Evolutionary conservation across 2,888 invertebrate species (phyloP), one percentile per base, ranked within the genome.

Genomic region (Helleia helle): DNA sequence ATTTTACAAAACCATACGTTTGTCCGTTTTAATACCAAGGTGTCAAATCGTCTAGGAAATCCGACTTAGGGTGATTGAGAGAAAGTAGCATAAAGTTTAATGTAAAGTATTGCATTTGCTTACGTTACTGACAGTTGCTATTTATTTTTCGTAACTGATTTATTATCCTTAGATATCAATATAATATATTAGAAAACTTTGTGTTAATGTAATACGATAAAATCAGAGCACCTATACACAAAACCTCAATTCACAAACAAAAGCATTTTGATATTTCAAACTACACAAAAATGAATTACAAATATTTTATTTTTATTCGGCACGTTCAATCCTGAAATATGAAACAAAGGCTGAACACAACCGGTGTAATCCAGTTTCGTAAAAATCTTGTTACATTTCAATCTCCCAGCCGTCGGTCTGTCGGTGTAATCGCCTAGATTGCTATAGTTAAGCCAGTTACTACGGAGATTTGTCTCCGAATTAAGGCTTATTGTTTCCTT

Each of bases 401-500:
- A 49, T 52, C 48, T 49, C 50, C 44, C 41, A 28, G 42, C 42
- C 36, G 39, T 40, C 39, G 30, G 39, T 39, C 39, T 31, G 39
- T 40, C 39, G 22, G 38, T 40, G 39, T 40, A 40, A 40, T 40
- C 56, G 46, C 47, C 30, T 43, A 51, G 54, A 64, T 62, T 59
- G 29, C 36, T 15, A 26, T 28, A 38, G 34, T 41, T 44, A 40
- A 44, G 38, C 36, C 36, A 38, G 44, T 41, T 37, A 27, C 27
- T 30, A 18, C 30, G 25, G 39, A 31, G 39, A 31, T 39, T 39
- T 39, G 39, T 39, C 39, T 28, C 25, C 39, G 39, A 30, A 39
- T 39, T 39, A 39, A 30, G 31, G 31, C 30, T 39, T 39, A 31
- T 39, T 39, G 30, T 39, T 34, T 34, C 11, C 18, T 18, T 11